Evolutionary conservation across 2,113 vertebrate species (phyloP), one percentile per base, ranked within the genome.

Genomic region (Blennius ocellaris): DNA sequence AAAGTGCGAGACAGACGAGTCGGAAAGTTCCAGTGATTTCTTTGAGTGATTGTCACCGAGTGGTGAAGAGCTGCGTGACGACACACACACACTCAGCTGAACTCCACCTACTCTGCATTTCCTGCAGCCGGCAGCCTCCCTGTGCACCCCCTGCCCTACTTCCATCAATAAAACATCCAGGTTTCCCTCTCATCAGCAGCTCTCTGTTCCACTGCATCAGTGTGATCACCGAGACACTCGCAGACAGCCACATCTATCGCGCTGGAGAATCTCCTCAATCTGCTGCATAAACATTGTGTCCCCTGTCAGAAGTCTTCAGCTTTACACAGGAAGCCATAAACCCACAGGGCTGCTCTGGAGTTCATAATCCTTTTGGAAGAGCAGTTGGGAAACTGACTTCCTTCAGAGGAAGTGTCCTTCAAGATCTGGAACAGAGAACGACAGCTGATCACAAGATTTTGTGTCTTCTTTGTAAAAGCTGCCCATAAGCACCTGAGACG

Each of bases 121-220:
- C 21, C 50, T 55, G 65, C 71, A 67, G 11, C 14, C 11, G 0
- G 62, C 39, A 76, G 56, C 52, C 39, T 59, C 45, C 54, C 69
- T 44, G 44, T 43, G n/a, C 68, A 8, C 65, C 60, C 53, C 43
- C 40, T 38, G 58, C 14, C 71, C 43, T 64, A 39, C 56, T 72
- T 64, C 65, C 71, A 66, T 63, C 40, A 52, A 64, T 65, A 16
- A 81, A 48, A 64, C 65, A 67, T 43, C 30, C 12, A 53, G 43
- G n/a, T 44, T 50, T 56, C 75, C 41, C 65, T 65, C 74, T 44
- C 44, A 8, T 69, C 73, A 21, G 54, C 43, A 52, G 56, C 49
- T 50, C 69, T 73, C 72, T 41, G 67, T 74, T 80, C 75, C 69
- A 70, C 58, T 54, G 65, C 66, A 73, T 86, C 73, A 73, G 51